A percentile compares a stretch with the other conserved stretches of the same genome.
These are phyloP conservation scores for Tiphia femorata DNA, from an alignment of 2,888 invertebrate species.

Conservation along the genomic window DNA sequence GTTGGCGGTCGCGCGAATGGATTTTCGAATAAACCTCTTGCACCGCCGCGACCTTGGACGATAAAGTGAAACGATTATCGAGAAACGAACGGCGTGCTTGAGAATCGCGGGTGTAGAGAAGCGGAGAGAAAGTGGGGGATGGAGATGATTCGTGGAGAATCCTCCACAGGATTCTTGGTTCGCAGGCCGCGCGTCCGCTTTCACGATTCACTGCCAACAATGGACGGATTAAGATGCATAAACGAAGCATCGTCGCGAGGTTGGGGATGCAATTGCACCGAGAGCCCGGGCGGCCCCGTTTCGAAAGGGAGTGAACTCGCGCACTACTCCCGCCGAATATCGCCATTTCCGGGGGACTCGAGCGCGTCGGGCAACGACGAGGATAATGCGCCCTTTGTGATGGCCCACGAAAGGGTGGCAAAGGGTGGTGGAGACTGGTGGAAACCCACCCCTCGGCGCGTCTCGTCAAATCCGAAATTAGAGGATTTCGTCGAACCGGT, in stretches of 20 bases:
- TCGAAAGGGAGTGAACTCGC: slow-evolving; percentile 22
- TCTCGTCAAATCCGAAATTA: not conserved
- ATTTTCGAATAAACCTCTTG: too few relatives aligned
- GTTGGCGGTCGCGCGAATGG: too few relatives aligned
- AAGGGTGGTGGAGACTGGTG: not conserved
- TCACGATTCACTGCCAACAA: slow-evolving; percentile 39
- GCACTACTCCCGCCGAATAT: not conserved
- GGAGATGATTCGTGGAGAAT: too few relatives aligned
- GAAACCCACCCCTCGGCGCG: not conserved
- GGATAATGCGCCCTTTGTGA: slow-evolving; percentile 19
- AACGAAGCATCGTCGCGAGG: slow-evolving; percentile 31
- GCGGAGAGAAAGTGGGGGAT: too few relatives aligned
- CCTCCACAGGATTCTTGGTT: not conserved
- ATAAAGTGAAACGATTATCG: too few relatives aligned
- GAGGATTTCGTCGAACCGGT: too few relatives aligned
- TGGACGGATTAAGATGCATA: slow-evolving; percentile 45
- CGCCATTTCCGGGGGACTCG: not conserved
- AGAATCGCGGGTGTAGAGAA: too few relatives aligned
- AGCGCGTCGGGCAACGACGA: slow-evolving; percentile 7
- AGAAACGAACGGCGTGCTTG: too few relatives aligned
- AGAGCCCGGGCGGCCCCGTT: slow-evolving; percentile 5
- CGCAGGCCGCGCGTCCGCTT: slow-evolving; percentile 30
- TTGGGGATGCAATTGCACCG: not conserved
- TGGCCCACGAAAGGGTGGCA: too few relatives aligned
- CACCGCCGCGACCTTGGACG: too few relatives aligned